These are phyloP conservation scores for Spialia ferax DNA, from an alignment of 2,888 invertebrate species.

Conservation along the genomic window DNA sequence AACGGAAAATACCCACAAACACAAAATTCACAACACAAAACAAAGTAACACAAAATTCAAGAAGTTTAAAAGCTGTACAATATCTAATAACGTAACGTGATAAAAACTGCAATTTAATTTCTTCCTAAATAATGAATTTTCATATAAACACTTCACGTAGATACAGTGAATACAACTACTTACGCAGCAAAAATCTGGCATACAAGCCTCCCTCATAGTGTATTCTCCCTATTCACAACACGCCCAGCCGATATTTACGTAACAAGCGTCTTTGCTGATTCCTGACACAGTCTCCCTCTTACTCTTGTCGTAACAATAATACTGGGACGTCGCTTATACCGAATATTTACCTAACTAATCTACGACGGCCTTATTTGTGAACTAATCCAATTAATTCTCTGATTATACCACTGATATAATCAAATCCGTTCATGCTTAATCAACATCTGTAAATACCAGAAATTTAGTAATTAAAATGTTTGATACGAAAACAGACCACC, in stretches of 20 bases:
- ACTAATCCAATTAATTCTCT: constrained; percentile 36
- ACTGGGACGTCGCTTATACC: constrained; percentile 32
- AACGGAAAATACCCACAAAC: too few relatives aligned
- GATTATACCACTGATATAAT: constrained; percentile 30
- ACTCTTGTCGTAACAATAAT: constrained; percentile 49
- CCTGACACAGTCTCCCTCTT: constrained; percentile 71
- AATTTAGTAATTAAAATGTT: not conserved
- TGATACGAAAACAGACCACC: not conserved
- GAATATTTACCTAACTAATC: constrained; percentile 36
- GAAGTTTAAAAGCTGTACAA: too few relatives aligned
- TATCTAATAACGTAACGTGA: too few relatives aligned
- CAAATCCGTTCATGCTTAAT: constrained; percentile 15
- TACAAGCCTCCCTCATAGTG: constrained; percentile 77
- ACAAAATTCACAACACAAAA: too few relatives aligned
- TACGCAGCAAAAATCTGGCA: constrained; percentile 71
- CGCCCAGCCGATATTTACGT: constrained; percentile 83
- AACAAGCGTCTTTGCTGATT: constrained; percentile 78
- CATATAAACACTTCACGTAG: constrained; percentile 55
- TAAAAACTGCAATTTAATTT: not conserved
- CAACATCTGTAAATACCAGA: constrained; percentile 5
- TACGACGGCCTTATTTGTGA: constrained; percentile 30
- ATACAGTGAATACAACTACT: constrained; percentile 73
- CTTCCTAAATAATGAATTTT: not conserved
- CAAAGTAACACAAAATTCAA: too few relatives aligned
- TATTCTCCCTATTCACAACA: constrained; percentile 83